phyloP scores from a whole-genome alignment of 2,113 vertebrate species.

The Trematocara macrostoma region DNA sequence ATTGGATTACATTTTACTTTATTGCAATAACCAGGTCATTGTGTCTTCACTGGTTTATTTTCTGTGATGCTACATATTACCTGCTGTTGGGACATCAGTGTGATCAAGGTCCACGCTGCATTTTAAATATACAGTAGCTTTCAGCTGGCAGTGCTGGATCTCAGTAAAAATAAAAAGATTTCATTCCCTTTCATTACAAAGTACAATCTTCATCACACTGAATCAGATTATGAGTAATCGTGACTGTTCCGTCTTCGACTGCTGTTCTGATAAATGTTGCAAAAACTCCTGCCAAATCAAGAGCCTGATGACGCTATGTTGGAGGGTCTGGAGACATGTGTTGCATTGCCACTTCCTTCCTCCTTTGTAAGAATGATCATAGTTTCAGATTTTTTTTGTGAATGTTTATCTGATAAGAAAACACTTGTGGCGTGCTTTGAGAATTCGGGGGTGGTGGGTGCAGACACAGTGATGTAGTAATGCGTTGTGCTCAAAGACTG shows the following conservation, averaged over 20 bases:
- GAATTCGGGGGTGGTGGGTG: background rate
- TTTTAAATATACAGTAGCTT: background rate
- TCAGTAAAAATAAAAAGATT: background rate
- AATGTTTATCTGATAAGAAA: background rate
- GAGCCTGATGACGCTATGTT: background rate
- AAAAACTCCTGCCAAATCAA: background rate
- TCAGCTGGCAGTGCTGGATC: background rate
- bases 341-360: background rate
- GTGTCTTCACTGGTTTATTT: background rate
- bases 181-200: background rate
- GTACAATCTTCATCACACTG: background rate
- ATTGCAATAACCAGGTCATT: background rate
- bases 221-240: background rate
- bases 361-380: background rate
- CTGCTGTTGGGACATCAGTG: background rate
- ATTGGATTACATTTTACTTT: background rate
- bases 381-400: background rate
- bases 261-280: background rate
- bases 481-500: background rate
- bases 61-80: background rate
- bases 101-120: background rate
- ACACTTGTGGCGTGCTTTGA: background rate
- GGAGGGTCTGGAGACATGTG: background rate
- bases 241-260: fast-evolving
- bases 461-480: background rate